phyloP scores from a whole-genome alignment of 2,113 vertebrate species.

The Siphamia tubifer region DNA sequence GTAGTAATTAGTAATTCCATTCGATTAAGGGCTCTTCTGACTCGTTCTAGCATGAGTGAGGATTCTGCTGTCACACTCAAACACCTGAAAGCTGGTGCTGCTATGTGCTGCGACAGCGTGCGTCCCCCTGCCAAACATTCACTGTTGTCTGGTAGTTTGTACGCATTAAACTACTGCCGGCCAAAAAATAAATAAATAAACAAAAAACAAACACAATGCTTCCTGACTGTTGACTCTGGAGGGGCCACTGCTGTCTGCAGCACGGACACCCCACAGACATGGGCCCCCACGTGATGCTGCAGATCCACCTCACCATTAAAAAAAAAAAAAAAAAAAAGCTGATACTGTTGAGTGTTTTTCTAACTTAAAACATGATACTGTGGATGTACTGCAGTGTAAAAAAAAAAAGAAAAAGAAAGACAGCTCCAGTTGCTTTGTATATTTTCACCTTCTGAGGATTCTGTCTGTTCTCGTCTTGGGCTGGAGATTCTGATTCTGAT shows the following conservation, averaged over 20 bases:
- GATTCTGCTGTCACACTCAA: constrained; percentile 11
- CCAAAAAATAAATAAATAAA: no score
- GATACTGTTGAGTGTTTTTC: constrained; percentile 9
- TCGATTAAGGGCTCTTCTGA: constrained; percentile 67
- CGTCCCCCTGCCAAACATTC: constrained; percentile 25
- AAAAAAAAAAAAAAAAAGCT: constrained; percentile 3
- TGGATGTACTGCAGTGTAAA: constrained; percentile 22
- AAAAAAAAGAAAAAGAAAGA: not conserved
- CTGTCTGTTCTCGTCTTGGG: not conserved
- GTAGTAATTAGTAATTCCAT: constrained; percentile 27
- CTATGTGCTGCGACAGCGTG: not conserved
- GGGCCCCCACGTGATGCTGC: constrained; percentile 35
- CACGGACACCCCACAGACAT: no score
- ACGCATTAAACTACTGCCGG: constrained; percentile 26
- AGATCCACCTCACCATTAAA: constrained; percentile 3
- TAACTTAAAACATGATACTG: not conserved
- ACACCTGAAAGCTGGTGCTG: constrained; percentile 12
- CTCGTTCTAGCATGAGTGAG: constrained; percentile 49
- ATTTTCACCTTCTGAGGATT: constrained; percentile 19
- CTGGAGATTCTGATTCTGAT: no score
- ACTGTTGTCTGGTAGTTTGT: constrained; percentile 11
- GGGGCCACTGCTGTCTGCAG: not conserved
- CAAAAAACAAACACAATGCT: no score
- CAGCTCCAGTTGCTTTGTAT: constrained; percentile 30
- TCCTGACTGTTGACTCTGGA: constrained; percentile 18